Evolutionary conservation across 1,140 invertebrate species (phyloP).

Genomic region (Zaprionus vittiger): DNA sequence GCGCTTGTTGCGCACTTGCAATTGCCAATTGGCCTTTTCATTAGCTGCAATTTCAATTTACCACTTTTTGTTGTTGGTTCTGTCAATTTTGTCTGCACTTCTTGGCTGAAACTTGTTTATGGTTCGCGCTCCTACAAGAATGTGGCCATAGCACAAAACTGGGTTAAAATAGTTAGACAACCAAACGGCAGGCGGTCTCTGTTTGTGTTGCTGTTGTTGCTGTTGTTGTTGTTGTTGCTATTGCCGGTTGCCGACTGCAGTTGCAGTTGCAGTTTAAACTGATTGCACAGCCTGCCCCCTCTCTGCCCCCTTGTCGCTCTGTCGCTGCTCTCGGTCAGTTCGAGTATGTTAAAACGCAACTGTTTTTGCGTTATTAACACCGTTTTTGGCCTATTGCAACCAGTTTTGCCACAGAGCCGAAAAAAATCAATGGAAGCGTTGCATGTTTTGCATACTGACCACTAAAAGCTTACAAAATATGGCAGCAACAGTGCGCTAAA

Average conservation of each 20-base stretch:
- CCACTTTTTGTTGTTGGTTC: constrained; percentile 20
- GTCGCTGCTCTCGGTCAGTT: not conserved
- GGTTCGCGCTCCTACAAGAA: constrained; percentile 58
- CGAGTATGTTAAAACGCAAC: constrained; percentile 34
- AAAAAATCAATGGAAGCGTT: constrained; percentile 23
- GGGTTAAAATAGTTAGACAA: constrained; percentile 65
- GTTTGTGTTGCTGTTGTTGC: constrained; percentile 17
- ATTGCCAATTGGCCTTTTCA: constrained; percentile 61
- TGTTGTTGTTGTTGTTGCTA: constrained; percentile 7
- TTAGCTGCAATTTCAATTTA: constrained; percentile 60
- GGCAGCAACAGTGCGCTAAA: not conserved
- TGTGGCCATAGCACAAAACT: constrained; percentile 60
- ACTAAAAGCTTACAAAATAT: constrained; percentile 19
- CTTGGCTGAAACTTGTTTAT: constrained; percentile 58
- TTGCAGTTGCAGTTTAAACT: constrained; percentile 50
- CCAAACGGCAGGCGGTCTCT: constrained; percentile 39
- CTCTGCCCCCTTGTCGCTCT: not conserved
- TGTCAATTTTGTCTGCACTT: constrained; percentile 21
- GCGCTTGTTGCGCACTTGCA: constrained; percentile 41
- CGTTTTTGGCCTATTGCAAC: constrained; percentile 51
- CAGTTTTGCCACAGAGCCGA: constrained; percentile 25
- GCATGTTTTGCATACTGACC: constrained; percentile 35
- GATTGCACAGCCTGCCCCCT: constrained; percentile 38
- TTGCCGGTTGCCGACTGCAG: constrained; percentile 42
- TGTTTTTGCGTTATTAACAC: constrained; percentile 59